phyloP scores from a whole-genome alignment of 2,888 invertebrate species.

The Meteorus cinctellus region DNA sequence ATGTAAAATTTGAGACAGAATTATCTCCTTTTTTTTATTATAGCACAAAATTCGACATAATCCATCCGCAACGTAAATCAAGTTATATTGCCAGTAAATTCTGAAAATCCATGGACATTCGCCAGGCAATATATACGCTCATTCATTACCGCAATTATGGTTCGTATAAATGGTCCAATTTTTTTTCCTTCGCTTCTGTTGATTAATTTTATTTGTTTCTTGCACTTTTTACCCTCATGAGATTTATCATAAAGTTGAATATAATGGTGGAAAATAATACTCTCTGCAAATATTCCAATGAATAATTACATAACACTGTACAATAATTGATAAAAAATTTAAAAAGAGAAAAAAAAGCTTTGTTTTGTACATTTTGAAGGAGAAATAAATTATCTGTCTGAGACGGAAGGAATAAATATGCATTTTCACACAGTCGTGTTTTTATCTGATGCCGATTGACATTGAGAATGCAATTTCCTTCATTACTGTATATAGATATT shows the following conservation, averaged over 20 bases:
- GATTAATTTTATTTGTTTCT: not conserved
- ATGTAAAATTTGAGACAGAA: not conserved
- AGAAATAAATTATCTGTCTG: too few species aligned
- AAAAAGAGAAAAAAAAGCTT: too few species aligned
- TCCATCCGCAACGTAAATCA: slow-evolving; percentile 37
- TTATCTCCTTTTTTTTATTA: not conserved
- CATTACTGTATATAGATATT: too few species aligned
- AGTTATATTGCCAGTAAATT: slow-evolving; percentile 33
- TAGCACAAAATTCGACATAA: slow-evolving; percentile 24
- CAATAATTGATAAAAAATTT: too few species aligned
- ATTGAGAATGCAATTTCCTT: too few species aligned
- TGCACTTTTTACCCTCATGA: not conserved
- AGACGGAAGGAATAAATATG: too few species aligned
- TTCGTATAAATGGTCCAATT: not conserved
- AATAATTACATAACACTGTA: too few species aligned
- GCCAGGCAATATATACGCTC: not conserved
- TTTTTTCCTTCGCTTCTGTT: not conserved
- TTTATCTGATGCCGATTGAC: too few species aligned
- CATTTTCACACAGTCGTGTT: too few species aligned
- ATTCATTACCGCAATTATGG: not conserved
- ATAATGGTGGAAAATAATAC: too few species aligned
- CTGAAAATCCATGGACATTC: slow-evolving; percentile 28
- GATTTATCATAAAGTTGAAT: not conserved
- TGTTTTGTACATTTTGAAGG: too few species aligned
- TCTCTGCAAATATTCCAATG: too few species aligned